Percentiles rank a stretch among this genome's conserved stretches.
phyloP scores from a whole-genome alignment of 2,797 vertebrate species.

The Hippocampus kuda region DNA sequence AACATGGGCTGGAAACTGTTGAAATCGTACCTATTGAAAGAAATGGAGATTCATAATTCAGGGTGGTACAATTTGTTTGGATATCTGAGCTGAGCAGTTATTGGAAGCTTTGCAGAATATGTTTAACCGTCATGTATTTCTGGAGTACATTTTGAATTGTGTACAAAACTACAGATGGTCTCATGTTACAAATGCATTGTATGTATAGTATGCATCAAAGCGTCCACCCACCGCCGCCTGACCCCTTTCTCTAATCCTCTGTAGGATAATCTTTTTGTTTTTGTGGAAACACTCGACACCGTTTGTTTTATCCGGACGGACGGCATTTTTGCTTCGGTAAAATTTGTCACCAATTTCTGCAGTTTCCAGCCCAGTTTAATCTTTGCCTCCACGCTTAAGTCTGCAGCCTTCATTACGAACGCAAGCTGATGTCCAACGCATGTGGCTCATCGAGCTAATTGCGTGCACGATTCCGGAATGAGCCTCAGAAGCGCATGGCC shows the following conservation, averaged over 20 bases:
- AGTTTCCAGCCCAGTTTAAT: slow-evolving; percentile 48
- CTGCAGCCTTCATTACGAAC: slow-evolving; percentile 12
- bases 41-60: not conserved
- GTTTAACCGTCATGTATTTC: too few relatives aligned
- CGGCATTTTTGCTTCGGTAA: slow-evolving; percentile 4
- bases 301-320: slow-evolving; percentile 29
- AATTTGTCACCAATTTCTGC: not conserved
- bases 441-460: slow-evolving; percentile 17
- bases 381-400: slow-evolving; percentile 19
- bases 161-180: too few relatives aligned
- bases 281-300: slow-evolving; percentile 45
- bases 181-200: not conserved
- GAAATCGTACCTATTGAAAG: not conserved
- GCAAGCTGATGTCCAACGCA: slow-evolving; percentile 16
- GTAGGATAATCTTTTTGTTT: slow-evolving; percentile 64
- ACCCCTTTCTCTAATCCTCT: slow-evolving; percentile 58
- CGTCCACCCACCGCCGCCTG: slow-evolving; percentile 24
- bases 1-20: slow-evolving; percentile 44
- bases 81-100: too few relatives aligned
- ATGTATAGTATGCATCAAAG: slow-evolving; percentile 15
- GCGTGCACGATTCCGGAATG: not conserved
- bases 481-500: not conserved
- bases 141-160: too few relatives aligned
- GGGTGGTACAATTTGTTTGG: not conserved
- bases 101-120: too few relatives aligned